phyloP scores from a whole-genome alignment of 1,140 invertebrate species.

The Kradibia gibbosae region DNA sequence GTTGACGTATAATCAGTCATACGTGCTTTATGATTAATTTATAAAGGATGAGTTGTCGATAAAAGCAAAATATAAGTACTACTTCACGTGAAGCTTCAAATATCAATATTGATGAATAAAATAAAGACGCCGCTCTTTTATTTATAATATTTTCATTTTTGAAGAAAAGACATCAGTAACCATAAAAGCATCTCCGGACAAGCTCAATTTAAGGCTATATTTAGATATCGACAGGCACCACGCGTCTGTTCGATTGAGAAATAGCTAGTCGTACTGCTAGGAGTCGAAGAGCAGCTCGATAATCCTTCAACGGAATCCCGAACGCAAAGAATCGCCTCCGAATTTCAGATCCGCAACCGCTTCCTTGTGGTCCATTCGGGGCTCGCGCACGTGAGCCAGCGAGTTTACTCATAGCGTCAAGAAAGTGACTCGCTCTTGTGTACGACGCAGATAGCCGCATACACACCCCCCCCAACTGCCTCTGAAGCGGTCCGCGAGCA shows the following conservation, averaged over 20 bases:
- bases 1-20: not conserved
- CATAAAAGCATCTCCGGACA: not conserved
- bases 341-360: not conserved
- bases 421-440: too few relatives aligned
- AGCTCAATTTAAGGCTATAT: not conserved
- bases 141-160: not conserved
- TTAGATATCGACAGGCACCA: not conserved
- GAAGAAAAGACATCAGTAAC: not conserved
- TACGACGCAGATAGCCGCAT: too few relatives aligned
- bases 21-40: conserved; percentile 11
- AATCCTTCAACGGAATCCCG: too few relatives aligned
- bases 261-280: too few relatives aligned
- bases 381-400: too few relatives aligned
- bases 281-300: too few relatives aligned
- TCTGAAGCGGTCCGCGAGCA: too few relatives aligned
- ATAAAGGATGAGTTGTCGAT: conserved; percentile 13
- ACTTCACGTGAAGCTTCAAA: not conserved
- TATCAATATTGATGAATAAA: not conserved
- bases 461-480: too few relatives aligned
- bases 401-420: too few relatives aligned
- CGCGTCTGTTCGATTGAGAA: not conserved
- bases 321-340: not conserved
- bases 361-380: not conserved
- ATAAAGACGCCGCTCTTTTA: not conserved
- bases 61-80: not conserved